Evolutionary conservation across 2,888 invertebrate genomes (phyloP).

Genomic region (Neoscelio sp.): DNA sequence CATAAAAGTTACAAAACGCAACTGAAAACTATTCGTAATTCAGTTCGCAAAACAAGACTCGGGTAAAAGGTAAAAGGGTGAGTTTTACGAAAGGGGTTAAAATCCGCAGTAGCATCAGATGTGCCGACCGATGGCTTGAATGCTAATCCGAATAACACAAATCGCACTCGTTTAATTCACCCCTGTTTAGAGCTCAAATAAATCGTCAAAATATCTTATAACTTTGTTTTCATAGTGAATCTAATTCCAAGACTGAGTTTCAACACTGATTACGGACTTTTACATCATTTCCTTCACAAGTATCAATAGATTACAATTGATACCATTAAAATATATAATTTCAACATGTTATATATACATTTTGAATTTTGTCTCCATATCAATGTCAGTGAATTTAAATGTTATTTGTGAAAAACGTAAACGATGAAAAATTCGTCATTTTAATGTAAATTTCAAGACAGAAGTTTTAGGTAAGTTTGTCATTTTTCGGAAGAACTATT

Average conservation of each 20-base stretch:
- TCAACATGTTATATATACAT: too few relatives aligned
- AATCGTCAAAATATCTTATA: slow-evolving; percentile 67
- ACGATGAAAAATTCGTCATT: slow-evolving; percentile 4
- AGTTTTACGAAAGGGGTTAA: slow-evolving; percentile 67
- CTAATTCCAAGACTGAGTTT: slow-evolving; percentile 40
- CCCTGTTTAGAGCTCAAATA: slow-evolving; percentile 61
- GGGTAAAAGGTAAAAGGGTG: slow-evolving; percentile 60
- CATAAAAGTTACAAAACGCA: slow-evolving; percentile 32
- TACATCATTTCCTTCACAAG: too few relatives aligned
- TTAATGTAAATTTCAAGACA: slow-evolving; percentile 23
- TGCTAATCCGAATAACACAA: slow-evolving; percentile 72
- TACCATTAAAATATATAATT: background rate
- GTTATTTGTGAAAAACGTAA: background rate
- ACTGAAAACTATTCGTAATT: slow-evolving; percentile 47
- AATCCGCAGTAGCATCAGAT: slow-evolving; percentile 71
- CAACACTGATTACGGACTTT: slow-evolving; percentile 30
- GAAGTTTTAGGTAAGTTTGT: slow-evolving; percentile 46
- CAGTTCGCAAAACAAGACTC: slow-evolving; percentile 47
- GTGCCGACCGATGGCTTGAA: slow-evolving; percentile 71
- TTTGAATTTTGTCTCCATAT: too few relatives aligned
- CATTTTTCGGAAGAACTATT: slow-evolving; percentile 44
- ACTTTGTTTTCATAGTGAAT: slow-evolving; percentile 61
- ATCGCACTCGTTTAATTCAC: slow-evolving; percentile 71
- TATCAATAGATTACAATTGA: slow-evolving; percentile 17
- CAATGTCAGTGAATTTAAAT: too few relatives aligned